Evolutionary conservation across 2,113 vertebrate species (phyloP).

Genomic region (Panthera uncia): DNA sequence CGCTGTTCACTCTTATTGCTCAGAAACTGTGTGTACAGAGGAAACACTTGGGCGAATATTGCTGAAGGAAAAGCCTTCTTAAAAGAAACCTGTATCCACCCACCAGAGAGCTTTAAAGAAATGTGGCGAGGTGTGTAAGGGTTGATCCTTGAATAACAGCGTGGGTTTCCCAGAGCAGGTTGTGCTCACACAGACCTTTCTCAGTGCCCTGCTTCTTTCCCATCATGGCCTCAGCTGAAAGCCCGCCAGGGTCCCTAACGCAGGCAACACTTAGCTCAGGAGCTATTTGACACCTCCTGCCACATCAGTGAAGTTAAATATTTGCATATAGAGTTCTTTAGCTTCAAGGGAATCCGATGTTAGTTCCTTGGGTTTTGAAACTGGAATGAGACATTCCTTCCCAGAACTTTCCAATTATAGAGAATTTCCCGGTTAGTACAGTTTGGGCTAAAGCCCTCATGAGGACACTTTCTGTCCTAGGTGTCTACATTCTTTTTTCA

Average conservation of each 20-base stretch:
- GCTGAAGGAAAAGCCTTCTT: constrained; percentile 62
- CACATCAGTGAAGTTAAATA: background rate
- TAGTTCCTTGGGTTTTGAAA: background rate
- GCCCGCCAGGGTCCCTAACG: background rate
- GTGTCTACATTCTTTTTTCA: background rate
- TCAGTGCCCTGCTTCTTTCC: background rate
- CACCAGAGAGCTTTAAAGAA: constrained; percentile 1
- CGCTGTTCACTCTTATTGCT: constrained; percentile 38
- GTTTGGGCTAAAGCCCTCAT: background rate
- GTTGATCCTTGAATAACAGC: background rate
- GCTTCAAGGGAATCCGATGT: constrained; percentile 1
- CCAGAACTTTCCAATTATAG: background rate
- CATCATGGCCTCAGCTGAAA: background rate
- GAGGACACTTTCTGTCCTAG: background rate
- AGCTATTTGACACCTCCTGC: background rate
- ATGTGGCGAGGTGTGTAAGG: background rate
- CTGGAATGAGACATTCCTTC: background rate
- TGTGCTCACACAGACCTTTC: background rate
- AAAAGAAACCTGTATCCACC: constrained; percentile 42
- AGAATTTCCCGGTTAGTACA: background rate
- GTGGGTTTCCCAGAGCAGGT: background rate
- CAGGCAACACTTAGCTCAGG: background rate
- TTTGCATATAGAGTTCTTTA: background rate
- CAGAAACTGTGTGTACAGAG: constrained; percentile 55
- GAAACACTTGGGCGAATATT: constrained; percentile 53